phyloP scores from a whole-genome alignment of 1,140 invertebrate genomes.

The Diorhabda sublineata region DNA sequence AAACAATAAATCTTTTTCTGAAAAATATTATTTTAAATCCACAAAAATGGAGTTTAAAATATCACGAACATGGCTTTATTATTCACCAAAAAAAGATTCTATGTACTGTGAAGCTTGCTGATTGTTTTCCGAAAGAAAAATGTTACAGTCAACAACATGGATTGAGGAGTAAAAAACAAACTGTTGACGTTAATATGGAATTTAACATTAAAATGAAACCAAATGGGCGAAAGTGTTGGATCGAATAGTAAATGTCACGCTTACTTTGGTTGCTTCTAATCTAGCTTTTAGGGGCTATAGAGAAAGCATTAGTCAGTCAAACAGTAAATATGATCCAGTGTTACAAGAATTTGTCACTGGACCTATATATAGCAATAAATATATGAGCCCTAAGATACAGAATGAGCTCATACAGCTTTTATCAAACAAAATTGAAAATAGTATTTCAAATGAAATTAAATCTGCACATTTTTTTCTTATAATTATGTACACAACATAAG shows the following conservation, averaged over 20 bases:
- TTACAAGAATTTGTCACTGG: background rate
- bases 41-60: too few species aligned
- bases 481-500: too few species aligned
- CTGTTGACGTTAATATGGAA: background rate
- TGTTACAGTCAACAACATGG: background rate
- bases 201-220: background rate
- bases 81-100: background rate
- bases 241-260: background rate
- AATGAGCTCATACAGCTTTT: background rate
- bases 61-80: too few species aligned
- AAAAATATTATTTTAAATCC: too few species aligned
- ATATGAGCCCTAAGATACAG: background rate
- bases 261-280: background rate
- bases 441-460: too few species aligned
- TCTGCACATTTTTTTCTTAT: too few species aligned
- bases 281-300: background rate
- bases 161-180: slow-evolving; percentile 3
- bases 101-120: background rate
- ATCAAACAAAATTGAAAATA: background rate
- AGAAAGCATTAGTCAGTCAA: background rate
- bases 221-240: background rate
- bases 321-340: slow-evolving; percentile 3
- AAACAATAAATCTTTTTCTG: too few species aligned
- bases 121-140: slow-evolving; percentile 3
- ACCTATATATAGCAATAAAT: background rate